These are phyloP conservation scores for Pangasius macronema DNA, from an alignment of 2,797 vertebrate species.

Conservation along the genomic window DNA sequence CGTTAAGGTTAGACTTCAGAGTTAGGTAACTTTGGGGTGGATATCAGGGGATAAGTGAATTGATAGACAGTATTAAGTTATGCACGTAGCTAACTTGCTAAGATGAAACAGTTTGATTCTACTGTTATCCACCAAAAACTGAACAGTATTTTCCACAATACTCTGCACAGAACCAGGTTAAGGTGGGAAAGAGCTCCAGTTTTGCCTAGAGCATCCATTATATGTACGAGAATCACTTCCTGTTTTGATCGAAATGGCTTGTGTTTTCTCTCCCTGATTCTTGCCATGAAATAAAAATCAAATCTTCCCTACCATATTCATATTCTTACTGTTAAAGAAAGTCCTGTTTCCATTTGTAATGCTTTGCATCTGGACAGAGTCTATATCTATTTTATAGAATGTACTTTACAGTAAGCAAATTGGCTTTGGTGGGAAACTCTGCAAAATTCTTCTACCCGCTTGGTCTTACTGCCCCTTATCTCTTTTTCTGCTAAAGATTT, in stretches of 20 bases:
- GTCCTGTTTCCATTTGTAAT: not conserved
- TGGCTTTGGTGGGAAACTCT: not conserved
- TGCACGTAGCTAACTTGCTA: not conserved
- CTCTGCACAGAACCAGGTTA: slow-evolving; percentile 15
- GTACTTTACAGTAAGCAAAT: not conserved
- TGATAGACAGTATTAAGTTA: not conserved
- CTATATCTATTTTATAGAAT: not conserved
- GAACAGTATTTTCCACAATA: slow-evolving; percentile 15
- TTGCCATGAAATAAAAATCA: not conserved
- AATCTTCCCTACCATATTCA: not conserved
- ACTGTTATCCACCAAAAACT: slow-evolving; percentile 28
- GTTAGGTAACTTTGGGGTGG: slow-evolving; percentile 10
- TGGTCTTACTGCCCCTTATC: not conserved
- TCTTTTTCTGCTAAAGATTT: not conserved
- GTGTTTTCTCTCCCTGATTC: not conserved
- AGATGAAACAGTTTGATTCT: slow-evolving; percentile 16
- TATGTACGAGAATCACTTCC: slow-evolving; percentile 7
- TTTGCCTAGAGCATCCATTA: slow-evolving; percentile 48
- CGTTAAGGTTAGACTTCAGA: not conserved
- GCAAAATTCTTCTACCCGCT: not conserved
- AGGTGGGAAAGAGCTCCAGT: slow-evolving; percentile 36
- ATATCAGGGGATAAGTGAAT: slow-evolving; percentile 16
- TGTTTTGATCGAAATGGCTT: slow-evolving; percentile 5
- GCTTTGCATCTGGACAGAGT: not conserved
- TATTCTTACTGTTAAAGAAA: slow-evolving; percentile 3